A percentile compares a stretch with the other conserved stretches of the same genome.
phyloP scores from a whole-genome alignment of 2,113 vertebrate species.

The human (Homo sapiens) region DNA sequence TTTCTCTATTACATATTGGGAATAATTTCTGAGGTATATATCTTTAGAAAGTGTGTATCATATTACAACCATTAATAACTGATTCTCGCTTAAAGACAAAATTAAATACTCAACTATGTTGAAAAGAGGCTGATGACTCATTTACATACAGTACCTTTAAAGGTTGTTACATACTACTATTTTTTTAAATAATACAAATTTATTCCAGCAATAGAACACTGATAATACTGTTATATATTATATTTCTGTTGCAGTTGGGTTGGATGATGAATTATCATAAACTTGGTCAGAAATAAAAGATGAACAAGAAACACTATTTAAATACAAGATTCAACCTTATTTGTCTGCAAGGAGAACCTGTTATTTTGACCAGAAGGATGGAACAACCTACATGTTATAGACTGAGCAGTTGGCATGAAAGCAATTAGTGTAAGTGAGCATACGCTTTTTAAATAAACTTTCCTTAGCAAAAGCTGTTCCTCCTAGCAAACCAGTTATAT shows the following conservation, averaged over 20 bases:
- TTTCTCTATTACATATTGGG: neutral
- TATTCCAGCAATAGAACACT: neutral
- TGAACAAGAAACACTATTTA: neutral
- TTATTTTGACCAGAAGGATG: neutral
- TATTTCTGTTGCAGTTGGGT: neutral
- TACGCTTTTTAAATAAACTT: neutral
- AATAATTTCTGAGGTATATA: neutral
- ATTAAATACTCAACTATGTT: neutral
- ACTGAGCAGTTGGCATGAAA: neutral
- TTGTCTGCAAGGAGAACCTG: neutral
- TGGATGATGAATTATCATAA: neutral
- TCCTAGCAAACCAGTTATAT: neutral
- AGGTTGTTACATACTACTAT: neutral
- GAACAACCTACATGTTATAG: neutral
- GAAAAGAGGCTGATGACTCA: neutral
- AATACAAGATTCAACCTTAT: neutral
- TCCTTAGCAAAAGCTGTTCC: neutral
- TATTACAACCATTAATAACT: neutral
- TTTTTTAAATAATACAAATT: neutral
- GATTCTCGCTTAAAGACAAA: neutral
- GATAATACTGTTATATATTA: neutral
- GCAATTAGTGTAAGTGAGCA: neutral
- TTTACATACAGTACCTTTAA: neutral
- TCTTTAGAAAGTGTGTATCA: neutral
- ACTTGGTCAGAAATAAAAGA: neutral